phyloP scores from a whole-genome alignment of 2,797 vertebrate genomes.

The Tenualosa ilisha region DNA sequence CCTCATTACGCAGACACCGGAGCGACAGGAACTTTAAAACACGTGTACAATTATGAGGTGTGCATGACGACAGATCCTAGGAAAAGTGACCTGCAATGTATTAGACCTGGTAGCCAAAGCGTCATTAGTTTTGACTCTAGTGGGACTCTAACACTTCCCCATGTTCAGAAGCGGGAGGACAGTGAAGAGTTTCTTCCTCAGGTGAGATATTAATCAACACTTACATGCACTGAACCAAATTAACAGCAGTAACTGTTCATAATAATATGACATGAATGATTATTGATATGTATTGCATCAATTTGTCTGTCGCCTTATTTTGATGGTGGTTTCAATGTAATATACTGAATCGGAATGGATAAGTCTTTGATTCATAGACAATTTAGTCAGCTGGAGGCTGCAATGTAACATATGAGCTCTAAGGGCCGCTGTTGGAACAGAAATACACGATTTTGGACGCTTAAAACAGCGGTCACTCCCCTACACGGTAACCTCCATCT shows the following conservation, averaged over 20 bases:
- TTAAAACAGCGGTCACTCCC: not conserved
- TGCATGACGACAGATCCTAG: slow-evolving; percentile 47
- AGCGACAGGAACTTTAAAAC: slow-evolving; percentile 46
- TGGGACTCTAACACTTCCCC: not conserved
- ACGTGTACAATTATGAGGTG: slow-evolving; percentile 43
- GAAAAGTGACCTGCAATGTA: slow-evolving; percentile 43
- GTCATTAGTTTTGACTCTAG: not conserved
- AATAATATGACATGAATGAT: no score
- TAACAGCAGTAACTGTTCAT: not conserved
- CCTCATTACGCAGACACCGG: slow-evolving; percentile 45
- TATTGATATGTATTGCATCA: not conserved
- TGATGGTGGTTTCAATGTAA: not conserved
- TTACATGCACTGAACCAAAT: not conserved
- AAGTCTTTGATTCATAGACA: not conserved
- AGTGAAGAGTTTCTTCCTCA: not conserved
- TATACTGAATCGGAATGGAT: not conserved
- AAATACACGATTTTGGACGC: slow-evolving; percentile 17
- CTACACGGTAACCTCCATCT: not conserved
- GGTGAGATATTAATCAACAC: not conserved
- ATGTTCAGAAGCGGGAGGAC: not conserved
- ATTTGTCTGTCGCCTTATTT: not conserved
- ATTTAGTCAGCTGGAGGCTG: not conserved
- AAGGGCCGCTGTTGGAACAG: slow-evolving; percentile 60
- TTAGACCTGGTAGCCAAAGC: slow-evolving; percentile 38
- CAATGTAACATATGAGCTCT: slow-evolving; percentile 18